Base-by-base conservation (phyloP, 2,113 vertebrate genomes). In the Falcunculus frontatus region DNA sequence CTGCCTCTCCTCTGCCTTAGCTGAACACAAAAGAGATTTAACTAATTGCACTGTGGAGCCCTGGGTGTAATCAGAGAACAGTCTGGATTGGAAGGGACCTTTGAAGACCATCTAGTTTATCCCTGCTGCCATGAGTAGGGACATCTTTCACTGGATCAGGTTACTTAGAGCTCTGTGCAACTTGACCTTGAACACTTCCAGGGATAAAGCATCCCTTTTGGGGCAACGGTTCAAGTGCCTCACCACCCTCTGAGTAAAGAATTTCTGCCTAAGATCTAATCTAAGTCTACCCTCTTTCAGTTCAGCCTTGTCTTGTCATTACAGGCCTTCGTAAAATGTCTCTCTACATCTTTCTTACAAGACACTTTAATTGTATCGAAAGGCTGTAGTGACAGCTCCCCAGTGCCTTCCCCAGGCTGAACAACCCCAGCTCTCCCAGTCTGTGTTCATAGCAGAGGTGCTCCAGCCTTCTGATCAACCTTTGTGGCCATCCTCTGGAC, bases 311-410 rank as follows among this genome's bases (percentile, higher is more conserved):
- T 41, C 29, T n/a, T 53, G 32, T 33, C 14, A 13, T 4, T 64
- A 50, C 19, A 64, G 26, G 8, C 22, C 47, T 21, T 76, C 6
- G 22, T 22, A 32, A 86, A 84, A 55, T 17, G 16, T 39, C 73
- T 53, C 19, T 57, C 42, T 30, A 25, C 8, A 12, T 8, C 67
- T 52, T 53, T 62, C 49, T 50, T 46, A 17, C 3, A 33, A 12
- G 13, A 7, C 5, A 9, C 4, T 50, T 67, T 74, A 19, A 63
- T 50, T 5, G 6, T 6, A 67, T 1, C 0, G 1, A 33, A 78
- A 77, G 41, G 41, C 15, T 2, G 3, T 21, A n/a, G 4, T 32
- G 37, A 75, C 21, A 22, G 60, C 20, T 81, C 11, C 32, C 7
- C 0, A 1, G 0, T 14, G 39, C 52, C 60, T 18, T 39, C 39